Evolutionary conservation across 2,797 vertebrate genomes (phyloP).

Genomic region (Urocyon cinereoargenteus): DNA sequence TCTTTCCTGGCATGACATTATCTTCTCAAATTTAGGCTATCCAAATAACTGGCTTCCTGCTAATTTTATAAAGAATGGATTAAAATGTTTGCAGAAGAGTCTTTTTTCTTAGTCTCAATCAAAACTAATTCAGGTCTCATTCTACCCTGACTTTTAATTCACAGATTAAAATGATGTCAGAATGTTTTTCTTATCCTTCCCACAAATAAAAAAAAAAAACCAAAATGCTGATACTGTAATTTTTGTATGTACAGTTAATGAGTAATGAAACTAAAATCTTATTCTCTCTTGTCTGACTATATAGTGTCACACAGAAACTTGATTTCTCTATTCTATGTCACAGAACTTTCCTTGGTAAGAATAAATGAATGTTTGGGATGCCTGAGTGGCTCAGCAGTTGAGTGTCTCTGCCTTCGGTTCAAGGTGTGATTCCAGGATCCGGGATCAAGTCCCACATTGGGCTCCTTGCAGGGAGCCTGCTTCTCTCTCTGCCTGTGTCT

Average conservation of each 20-base stretch:
- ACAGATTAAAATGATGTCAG: constrained; percentile 44
- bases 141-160: constrained; percentile 1
- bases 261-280: not conserved
- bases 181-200: not conserved
- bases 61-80: constrained; percentile 31
- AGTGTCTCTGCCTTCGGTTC: no score
- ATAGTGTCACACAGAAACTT: constrained; percentile 27
- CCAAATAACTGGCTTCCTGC: constrained; percentile 25
- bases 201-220: not conserved
- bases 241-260: not conserved
- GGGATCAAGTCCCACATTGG: no score
- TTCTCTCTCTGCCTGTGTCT: no score
- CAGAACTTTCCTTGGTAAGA: constrained; percentile 21
- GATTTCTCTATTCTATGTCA: not conserved
- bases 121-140: constrained; percentile 44
- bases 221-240: not conserved
- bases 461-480: no score
- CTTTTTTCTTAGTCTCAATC: not conserved
- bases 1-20: not conserved
- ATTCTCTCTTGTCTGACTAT: not conserved
- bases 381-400: no score
- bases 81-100: not conserved
- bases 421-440: no score
- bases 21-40: constrained; percentile 50
- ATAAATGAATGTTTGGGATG: not conserved